Evolutionary conservation across 2,888 invertebrate genomes (phyloP), one percentile per base, ranked within the genome.

Genomic region (Uropetala carovei): DNA sequence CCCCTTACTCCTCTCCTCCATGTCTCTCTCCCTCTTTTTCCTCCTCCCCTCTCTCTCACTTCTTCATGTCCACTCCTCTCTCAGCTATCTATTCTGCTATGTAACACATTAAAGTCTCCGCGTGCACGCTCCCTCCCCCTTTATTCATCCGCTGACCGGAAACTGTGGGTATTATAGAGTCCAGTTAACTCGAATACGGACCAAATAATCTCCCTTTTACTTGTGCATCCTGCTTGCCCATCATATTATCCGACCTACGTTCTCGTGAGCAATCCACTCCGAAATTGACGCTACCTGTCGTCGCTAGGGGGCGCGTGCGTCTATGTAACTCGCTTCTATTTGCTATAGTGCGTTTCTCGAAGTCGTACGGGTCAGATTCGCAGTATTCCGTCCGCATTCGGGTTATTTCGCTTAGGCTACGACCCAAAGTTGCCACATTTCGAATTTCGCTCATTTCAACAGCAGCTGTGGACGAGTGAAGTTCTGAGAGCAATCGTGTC

Each of bases 141-240:
- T 68, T 22, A 68, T 11, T 68, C 68, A 68, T n/a, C 68, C 68
- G 68, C 9, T 68, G 68, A 75, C 75, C 75, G 75, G 75, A 75
- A 75, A 27, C 75, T 75, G 75, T 14, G 22, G 22, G 22, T 75
- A 75, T 68, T n/a, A 68, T 18, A 18, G 68, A 22, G 22, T 7
- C 18, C 68, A 68, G 18, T 68, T 22, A 64, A 64, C 64, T 14
- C 18, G 18, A n/a, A 16, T 7, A 64, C 64, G 68, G 68, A 68
- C 43, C 43, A 43, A 22, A n/a, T n/a, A 68, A 68, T 22, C 68
- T n/a, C 7, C 68, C 68, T 68, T 18, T 43, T 43, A 10, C 68
- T 68, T 68, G 68, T 22, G 68, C 68, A 68, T 68, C 68, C 68
- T 68, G 68, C 22, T 22, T n/a, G 64, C 64, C 64, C 18, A n/a